Evolutionary conservation across 1,140 invertebrate genomes (phyloP), one percentile per base, ranked within the genome.

Genomic region (Diorhabda elongata): DNA sequence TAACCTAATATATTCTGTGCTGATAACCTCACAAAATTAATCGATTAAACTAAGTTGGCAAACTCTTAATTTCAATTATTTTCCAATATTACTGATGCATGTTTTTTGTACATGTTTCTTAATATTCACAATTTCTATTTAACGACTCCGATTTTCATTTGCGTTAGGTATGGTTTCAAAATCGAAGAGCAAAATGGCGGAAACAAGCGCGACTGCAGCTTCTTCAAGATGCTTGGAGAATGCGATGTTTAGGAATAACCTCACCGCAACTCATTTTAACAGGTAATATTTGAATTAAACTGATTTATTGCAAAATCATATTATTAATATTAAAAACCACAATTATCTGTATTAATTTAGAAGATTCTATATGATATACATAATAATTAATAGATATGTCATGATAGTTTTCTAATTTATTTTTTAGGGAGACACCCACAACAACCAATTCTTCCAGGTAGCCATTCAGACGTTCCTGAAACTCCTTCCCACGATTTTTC

Each of bases 171-270:
- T 94, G 92, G 92, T 94, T 94, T 81, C 92, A 94, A 85, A 94
- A 94, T 77, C 84, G 92, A n/a, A 83, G 92, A 64, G 92, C 92
- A 7, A 94, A 95, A 78, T 94, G 92, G 92, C 85, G 92, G 44
- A 94, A 94, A 76, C 92, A 94, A 77, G 92, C 93, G 2, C 84
- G 93, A 9, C 82, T 95, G 44, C 92, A 94, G 76, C 82, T 95
- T 45, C 84, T 94, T 8, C 93, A 95, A 80, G 93, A 95, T 78
- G 92, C 93, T 3, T 95, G 92, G 92, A 83, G 92, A 75, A 93
- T 95, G 91, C 87, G 92, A 63, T 94, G 92, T 76, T 82, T 95
- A 26, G 91, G 92, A 43, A 83, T 94, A 58, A 89, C 85, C 3
- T 83, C 87, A 9, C 84, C 87, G 2, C 86, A 87, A 0, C 81